phyloP scores from a whole-genome alignment of 1,140 invertebrate genomes.

The Microvelia longipes region DNA sequence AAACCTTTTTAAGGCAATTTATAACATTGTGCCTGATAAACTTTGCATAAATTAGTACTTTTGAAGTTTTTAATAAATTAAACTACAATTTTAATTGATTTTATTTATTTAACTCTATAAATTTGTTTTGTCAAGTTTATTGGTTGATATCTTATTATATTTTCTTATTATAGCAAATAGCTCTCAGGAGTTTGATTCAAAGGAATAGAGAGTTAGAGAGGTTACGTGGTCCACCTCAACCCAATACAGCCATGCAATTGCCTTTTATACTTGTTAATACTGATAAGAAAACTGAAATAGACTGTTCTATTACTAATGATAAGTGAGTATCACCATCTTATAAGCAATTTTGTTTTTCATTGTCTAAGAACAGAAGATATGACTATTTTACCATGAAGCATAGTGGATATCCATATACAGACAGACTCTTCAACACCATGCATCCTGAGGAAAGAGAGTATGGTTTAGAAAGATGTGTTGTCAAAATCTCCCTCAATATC shows the following conservation, averaged over 20 bases:
- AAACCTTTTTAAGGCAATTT: too few species aligned
- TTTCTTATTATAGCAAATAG: slow-evolving; percentile 97
- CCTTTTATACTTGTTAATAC: slow-evolving; percentile 99
- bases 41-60: too few species aligned
- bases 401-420: not conserved
- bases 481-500: not conserved
- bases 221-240: slow-evolving; percentile 58
- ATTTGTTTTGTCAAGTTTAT: too few species aligned
- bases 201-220: slow-evolving; percentile 68
- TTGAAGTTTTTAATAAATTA: too few species aligned
- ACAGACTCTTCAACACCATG: too few species aligned
- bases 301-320: slow-evolving; percentile 97
- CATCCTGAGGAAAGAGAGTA: not conserved
- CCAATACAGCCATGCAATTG: slow-evolving; percentile 84
- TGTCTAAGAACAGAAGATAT: not conserved
- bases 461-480: too few species aligned
- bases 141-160: too few species aligned
- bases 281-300: slow-evolving; percentile 93
- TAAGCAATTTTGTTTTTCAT: not conserved
- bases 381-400: not conserved
- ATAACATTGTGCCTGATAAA: too few species aligned
- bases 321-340: slow-evolving; percentile 55
- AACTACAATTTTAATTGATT: too few species aligned
- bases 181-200: slow-evolving; percentile 90
- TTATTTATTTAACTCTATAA: too few species aligned